These are phyloP conservation scores for Philopedon plagiatum DNA, from an alignment of 2,888 invertebrate genomes.

Conservation along the genomic window DNA sequence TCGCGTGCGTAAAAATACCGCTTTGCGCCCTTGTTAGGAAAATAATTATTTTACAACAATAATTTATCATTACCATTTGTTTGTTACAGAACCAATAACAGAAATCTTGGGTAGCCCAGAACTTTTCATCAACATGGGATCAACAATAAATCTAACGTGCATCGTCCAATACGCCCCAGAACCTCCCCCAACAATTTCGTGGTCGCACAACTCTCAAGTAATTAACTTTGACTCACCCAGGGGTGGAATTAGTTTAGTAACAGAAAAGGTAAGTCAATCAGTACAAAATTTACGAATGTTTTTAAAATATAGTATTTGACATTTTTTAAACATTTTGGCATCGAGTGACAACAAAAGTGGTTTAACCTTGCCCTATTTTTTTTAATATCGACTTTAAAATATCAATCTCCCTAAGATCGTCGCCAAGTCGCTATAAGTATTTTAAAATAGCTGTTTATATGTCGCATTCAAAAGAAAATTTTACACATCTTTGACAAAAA, in stretches of 20 bases:
- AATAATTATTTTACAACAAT: too few relatives aligned
- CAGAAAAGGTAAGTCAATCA: slow-evolving; percentile 74
- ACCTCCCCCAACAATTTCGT: slow-evolving; percentile 85
- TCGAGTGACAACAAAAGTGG: too few relatives aligned
- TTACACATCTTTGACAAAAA: neutral
- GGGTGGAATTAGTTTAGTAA: slow-evolving; percentile 89
- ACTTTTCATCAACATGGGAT: slow-evolving; percentile 87
- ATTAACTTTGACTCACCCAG: slow-evolving; percentile 93
- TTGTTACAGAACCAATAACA: slow-evolving; percentile 82
- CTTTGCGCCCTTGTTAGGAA: too few relatives aligned
- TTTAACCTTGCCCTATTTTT: too few relatives aligned
- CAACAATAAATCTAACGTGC: slow-evolving; percentile 91
- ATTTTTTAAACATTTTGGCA: too few relatives aligned
- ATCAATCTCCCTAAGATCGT: neutral
- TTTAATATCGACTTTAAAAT: too few relatives aligned
- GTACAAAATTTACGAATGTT: neutral
- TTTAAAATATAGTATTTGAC: too few relatives aligned
- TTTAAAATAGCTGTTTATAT: neutral
- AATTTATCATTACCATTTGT: too few relatives aligned
- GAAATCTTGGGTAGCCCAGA: slow-evolving; percentile 87
- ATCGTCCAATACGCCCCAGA: slow-evolving; percentile 87
- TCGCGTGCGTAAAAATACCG: too few relatives aligned
- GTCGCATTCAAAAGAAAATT: neutral
- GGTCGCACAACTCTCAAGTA: slow-evolving; percentile 86
- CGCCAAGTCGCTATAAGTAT: neutral